Percentiles rank a stretch among this genome's conserved stretches.
Conservation (phyloP, 2,888 invertebrate species). For the Drosophila paramelanica region DNA sequence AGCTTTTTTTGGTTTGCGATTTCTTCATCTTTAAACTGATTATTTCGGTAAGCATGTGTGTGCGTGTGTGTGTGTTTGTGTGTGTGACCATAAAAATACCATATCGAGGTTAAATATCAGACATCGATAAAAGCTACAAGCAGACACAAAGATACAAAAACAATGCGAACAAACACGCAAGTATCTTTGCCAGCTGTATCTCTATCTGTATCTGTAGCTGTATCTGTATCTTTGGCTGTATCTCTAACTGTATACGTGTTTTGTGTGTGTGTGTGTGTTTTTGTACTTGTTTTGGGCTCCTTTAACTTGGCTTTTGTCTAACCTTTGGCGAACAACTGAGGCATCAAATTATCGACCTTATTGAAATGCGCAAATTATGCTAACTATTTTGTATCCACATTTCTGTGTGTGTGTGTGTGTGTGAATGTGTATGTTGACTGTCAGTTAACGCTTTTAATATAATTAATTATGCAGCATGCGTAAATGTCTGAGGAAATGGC, state of each 20-base stretch:
- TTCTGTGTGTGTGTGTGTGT: constrained; percentile 8
- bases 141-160: constrained; percentile 58
- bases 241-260: constrained; percentile 4
- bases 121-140: constrained; percentile 76
- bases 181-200: constrained; percentile 45
- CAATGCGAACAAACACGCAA: constrained; percentile 45
- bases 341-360: constrained; percentile 81
- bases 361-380: constrained; percentile 78
- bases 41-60: constrained; percentile 64
- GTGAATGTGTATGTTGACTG: constrained; percentile 57
- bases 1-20: constrained; percentile 61
- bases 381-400: constrained; percentile 61
- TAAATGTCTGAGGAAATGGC: constrained; percentile 70
- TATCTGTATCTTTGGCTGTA: constrained; percentile 3
- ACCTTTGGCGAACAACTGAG: constrained; percentile 67
- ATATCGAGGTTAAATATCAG: constrained; percentile 79
- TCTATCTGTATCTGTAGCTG: constrained; percentile 1
- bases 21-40: constrained; percentile 80
- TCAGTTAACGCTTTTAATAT: constrained; percentile 80
- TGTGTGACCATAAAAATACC: constrained; percentile 58
- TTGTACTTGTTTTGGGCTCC: constrained; percentile 25
- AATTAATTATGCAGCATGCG: constrained; percentile 79
- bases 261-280: constrained; percentile 7
- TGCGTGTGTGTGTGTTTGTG: constrained; percentile 35
- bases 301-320: constrained; percentile 40